These are phyloP conservation scores for Avahi laniger DNA, from an alignment of 2,797 vertebrate species.

Conservation along the genomic window DNA sequence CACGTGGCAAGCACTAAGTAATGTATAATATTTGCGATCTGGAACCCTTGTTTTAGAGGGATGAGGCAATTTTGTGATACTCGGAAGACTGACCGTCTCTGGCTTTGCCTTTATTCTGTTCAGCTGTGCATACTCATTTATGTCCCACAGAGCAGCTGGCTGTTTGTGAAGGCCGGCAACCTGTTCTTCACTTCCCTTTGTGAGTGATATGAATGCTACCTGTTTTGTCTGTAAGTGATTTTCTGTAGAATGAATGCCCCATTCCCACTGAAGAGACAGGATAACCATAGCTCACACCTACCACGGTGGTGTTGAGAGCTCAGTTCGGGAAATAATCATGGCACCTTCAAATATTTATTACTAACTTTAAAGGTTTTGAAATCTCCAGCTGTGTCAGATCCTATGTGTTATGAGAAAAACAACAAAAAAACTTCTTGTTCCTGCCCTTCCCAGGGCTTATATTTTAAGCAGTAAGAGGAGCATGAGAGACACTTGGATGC, in stretches of 20 bases:
- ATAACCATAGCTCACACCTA: neutral
- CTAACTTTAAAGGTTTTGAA: neutral
- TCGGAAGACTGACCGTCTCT: neutral
- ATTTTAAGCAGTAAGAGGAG: neutral
- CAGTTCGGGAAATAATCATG: neutral
- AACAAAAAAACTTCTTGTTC: neutral
- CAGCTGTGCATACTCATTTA: neutral
- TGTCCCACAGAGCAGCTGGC: neutral
- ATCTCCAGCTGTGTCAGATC: neutral
- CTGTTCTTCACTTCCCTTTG: neutral
- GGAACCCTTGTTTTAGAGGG: neutral
- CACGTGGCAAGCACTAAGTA: no score
- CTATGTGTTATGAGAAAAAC: neutral
- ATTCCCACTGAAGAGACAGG: neutral
- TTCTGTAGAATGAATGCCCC: neutral
- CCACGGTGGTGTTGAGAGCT: neutral
- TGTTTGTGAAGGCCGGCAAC: no score
- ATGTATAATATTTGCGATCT: neutral
- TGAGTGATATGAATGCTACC: neutral
- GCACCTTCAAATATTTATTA: neutral
- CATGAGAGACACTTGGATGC: neutral
- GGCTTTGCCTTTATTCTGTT: neutral
- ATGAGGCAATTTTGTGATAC: neutral
- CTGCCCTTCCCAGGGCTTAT: neutral
- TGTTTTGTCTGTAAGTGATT: neutral